phyloP scores from a whole-genome alignment of 1,140 invertebrate species.

The Brachionus calyciflorus region DNA sequence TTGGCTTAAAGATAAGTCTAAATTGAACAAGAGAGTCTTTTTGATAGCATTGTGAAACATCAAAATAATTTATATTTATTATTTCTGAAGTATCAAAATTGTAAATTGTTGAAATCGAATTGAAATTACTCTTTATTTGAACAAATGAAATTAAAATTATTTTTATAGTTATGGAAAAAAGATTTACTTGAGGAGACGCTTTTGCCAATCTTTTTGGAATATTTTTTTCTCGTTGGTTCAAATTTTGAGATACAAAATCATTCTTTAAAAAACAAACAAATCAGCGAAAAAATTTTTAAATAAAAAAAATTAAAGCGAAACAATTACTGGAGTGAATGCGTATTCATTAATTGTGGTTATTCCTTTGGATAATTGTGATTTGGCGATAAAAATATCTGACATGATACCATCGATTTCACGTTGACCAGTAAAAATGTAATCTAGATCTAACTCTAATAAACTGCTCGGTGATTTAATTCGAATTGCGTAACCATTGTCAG shows the following conservation, averaged over 20 bases:
- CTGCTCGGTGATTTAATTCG: conserved; percentile 17
- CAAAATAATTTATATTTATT: conserved; percentile 8
- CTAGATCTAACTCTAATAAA: conserved; percentile 7
- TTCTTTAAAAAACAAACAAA: background rate
- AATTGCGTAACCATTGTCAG: conserved; percentile 11
- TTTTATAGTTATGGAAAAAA: background rate
- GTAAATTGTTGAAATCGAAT: conserved; percentile 29
- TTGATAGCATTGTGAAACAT: conserved; percentile 9
- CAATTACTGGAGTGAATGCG: background rate
- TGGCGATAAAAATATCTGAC: conserved; percentile 20
- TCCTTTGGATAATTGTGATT: background rate
- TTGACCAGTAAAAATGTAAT: conserved; percentile 23
- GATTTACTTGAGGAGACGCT: background rate
- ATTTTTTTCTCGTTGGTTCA: conserved; percentile 1
- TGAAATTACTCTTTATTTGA: background rate
- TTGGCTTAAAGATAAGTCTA: background rate
- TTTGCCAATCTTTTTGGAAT: conserved; percentile 20
- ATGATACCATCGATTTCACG: background rate
- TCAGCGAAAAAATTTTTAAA: too few relatives aligned
- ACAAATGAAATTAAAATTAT: background rate
- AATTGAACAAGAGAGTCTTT: conserved; percentile 8
- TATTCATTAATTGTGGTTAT: conserved; percentile 17
- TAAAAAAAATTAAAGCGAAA: background rate
- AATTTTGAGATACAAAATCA: background rate
- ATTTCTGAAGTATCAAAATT: conserved; percentile 25